Base-by-base conservation (phyloP, 2,797 vertebrate species). In the Myotis myotis region DNA sequence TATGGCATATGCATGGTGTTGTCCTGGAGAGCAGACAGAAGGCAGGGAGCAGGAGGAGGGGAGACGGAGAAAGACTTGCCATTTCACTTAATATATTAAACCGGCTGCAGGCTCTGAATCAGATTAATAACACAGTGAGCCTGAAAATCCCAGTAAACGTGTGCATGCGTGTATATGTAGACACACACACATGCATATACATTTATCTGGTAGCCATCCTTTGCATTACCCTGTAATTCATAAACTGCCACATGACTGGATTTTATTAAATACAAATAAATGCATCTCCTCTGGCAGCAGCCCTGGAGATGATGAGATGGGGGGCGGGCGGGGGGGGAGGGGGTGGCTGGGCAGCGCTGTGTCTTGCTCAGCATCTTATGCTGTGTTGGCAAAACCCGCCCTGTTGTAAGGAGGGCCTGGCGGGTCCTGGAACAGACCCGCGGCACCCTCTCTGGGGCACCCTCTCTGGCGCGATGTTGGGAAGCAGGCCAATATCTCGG, bases 241-340 rank as follows among this genome's bases (percentile, higher is more conserved):
- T 97, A 98, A 98, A 95, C 97, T 97, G 93, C 93, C 93, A 70
- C 62, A 92, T 95, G 75, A 22, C 87, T 96, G 97, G 96, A 97
- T 96, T 98, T 98, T 98, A 98, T 98, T 98, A 98, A 98, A 98
- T 97, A 98, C 97, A 98, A 97, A 98, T 98, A 98, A 98, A 97
- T 96, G 89, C 93, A 55, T 96, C 87, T 96, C 96, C 95, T 94
- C 87, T 85, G 80, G 86, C 92, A 91, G 95, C 94, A 96, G 96
- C 96, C 95, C 93, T 95, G 33, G 78, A 97, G 93, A 95, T 96
- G 75, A 95, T 33, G 30, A 96, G 88, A 89, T 96, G 89, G 41
- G 83, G 70, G 90, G 95, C 89, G 75, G 84, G 79, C 0, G 60
- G 0, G 5, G 11, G 11, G 4, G 5, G 11, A 11, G 4, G 95